These are phyloP conservation scores for Plemyria rubiginata DNA, from an alignment of 2,888 invertebrate species.

Conservation along the genomic window DNA sequence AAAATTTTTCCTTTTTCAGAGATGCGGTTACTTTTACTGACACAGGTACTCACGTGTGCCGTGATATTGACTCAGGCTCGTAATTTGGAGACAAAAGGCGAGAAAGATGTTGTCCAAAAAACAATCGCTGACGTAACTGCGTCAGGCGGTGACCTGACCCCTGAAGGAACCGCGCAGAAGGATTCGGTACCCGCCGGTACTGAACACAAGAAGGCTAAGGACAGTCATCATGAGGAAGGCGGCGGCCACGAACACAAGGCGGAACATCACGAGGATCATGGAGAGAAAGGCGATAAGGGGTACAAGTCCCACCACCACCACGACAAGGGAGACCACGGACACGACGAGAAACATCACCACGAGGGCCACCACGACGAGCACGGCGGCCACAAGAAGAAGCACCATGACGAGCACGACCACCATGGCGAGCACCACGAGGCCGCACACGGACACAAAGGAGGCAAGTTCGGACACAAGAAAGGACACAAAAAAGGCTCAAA, in stretches of 20 bases:
- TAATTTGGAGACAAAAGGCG: slow-evolving; percentile 62
- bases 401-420: slow-evolving; percentile 90
- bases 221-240: slow-evolving; percentile 85
- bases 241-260: slow-evolving; percentile 89
- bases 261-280: slow-evolving; percentile 88
- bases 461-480: slow-evolving; percentile 92
- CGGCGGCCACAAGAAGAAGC: slow-evolving; percentile 92
- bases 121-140: slow-evolving; percentile 43
- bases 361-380: slow-evolving; percentile 91
- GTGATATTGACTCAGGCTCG: slow-evolving; percentile 61
- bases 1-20: slow-evolving; percentile 45
- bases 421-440: slow-evolving; percentile 91
- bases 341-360: slow-evolving; percentile 91
- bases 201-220: slow-evolving; percentile 76
- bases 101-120: slow-evolving; percentile 45
- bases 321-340: slow-evolving; percentile 91
- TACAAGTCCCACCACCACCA: slow-evolving; percentile 91
- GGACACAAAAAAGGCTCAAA: slow-evolving; percentile 94
- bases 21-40: slow-evolving; percentile 68
- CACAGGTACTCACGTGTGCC: slow-evolving; percentile 63
- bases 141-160: slow-evolving; percentile 48
- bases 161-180: slow-evolving; percentile 40
- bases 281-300: slow-evolving; percentile 91
- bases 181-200: slow-evolving; percentile 82
- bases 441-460: slow-evolving; percentile 91